A percentile compares a stretch with the other conserved stretches of the same genome.
Evolutionary conservation across 2,113 vertebrate species (phyloP).

Genomic region (Pollachius pollachius): DNA sequence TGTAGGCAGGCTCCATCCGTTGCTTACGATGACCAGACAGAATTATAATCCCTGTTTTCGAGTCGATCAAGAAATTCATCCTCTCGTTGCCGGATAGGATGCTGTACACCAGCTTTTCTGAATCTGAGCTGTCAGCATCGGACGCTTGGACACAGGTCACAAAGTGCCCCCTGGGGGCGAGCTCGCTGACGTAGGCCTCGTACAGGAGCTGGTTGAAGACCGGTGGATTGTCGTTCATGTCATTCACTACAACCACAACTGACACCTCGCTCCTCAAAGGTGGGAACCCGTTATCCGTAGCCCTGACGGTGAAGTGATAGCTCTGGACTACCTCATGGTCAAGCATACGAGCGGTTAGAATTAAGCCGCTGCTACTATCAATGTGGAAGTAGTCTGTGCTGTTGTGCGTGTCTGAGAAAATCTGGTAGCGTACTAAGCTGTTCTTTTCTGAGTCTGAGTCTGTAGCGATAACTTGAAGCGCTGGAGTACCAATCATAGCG

Average conservation of each 20-base stretch:
- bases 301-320: slow-evolving; percentile 85
- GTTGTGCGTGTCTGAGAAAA: slow-evolving; percentile 87
- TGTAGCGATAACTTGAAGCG: slow-evolving; percentile 85
- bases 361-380: slow-evolving; percentile 91
- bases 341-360: slow-evolving; percentile 89
- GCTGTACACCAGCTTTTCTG: slow-evolving; percentile 85
- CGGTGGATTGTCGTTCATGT: slow-evolving; percentile 94
- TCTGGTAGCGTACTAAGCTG: slow-evolving; percentile 87
- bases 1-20: slow-evolving; percentile 88
- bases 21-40: slow-evolving; percentile 87
- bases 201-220: slow-evolving; percentile 95
- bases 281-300: slow-evolving; percentile 92
- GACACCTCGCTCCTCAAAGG: slow-evolving; percentile 86
- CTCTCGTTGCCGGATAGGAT: slow-evolving; percentile 93
- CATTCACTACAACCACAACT: slow-evolving; percentile 84
- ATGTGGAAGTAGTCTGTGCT: slow-evolving; percentile 96
- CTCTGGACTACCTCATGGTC: slow-evolving; percentile 88
- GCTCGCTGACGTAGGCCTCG: slow-evolving; percentile 90
- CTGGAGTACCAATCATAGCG: slow-evolving; percentile 92
- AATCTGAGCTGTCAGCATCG: slow-evolving; percentile 90
- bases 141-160: slow-evolving; percentile 94
- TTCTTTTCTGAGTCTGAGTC: slow-evolving; percentile 92
- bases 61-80: slow-evolving; percentile 88
- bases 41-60: slow-evolving; percentile 83
- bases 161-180: slow-evolving; percentile 91